A percentile compares a stretch with the other conserved stretches of the same genome.
Conservation (phyloP, 2,797 vertebrate genomes). For the Liparis tanakae region DNA sequence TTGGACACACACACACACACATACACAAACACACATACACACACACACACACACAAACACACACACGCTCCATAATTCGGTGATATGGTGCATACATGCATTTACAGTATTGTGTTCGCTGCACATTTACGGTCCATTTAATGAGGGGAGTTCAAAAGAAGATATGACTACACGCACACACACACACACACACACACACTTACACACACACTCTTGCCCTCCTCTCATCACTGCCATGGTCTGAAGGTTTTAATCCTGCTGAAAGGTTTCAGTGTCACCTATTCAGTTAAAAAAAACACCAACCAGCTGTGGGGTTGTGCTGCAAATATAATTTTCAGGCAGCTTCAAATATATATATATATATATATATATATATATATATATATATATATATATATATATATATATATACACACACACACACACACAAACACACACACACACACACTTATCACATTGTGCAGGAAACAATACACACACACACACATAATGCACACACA, state of each 20-base stretch:
- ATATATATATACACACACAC: conserved; percentile 24
- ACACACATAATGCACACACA: not conserved
- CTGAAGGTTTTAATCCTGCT: conserved; percentile 68
- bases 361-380: too few relatives aligned
- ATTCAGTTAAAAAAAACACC: conserved; percentile 60
- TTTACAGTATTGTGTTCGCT: conserved; percentile 11
- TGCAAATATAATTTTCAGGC: conserved; percentile 40
- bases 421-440: not conserved
- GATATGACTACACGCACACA: conserved; percentile 11
- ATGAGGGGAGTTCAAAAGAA: conserved; percentile 10
- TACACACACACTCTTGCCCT: conserved; percentile 13
- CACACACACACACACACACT: conserved; percentile 17
- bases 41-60: conserved; percentile 3
- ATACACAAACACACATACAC: not conserved
- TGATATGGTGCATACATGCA: conserved; percentile 29
- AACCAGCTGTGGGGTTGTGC: conserved; percentile 53
- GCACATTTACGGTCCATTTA: not conserved
- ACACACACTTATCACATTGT: conserved; percentile 19
- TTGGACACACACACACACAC: conserved; percentile 22
- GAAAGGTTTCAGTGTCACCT: conserved; percentile 73
- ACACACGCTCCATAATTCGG: conserved; percentile 17
- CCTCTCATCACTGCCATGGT: conserved; percentile 44
- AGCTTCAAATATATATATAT: conserved; percentile 45
- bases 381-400: conserved; percentile 25
- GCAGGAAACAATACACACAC: conserved; percentile 8